phyloP scores from a whole-genome alignment of 2,113 vertebrate genomes.

The Hassar affinis region DNA sequence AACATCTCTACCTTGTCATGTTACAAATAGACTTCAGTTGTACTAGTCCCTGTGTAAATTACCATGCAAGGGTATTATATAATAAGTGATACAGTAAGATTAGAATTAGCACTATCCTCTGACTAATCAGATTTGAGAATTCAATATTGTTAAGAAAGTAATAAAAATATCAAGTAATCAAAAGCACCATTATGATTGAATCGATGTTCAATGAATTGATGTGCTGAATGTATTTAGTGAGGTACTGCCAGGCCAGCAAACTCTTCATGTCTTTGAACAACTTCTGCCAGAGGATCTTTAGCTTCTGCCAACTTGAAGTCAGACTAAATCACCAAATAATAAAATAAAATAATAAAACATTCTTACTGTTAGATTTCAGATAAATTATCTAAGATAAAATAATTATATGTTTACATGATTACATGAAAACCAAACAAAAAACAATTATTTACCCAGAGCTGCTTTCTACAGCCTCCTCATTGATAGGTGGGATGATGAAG shows the following conservation, averaged over 20 bases:
- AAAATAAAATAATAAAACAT: neutral
- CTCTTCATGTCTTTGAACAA: constrained; percentile 84
- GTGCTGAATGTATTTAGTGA: constrained; percentile 82
- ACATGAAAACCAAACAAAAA: neutral
- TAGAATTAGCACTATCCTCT: neutral
- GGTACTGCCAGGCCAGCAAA: constrained; percentile 85
- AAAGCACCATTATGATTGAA: neutral
- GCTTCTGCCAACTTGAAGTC: constrained; percentile 79
- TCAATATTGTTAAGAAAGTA: neutral
- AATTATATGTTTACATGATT: neutral
- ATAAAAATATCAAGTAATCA: neutral
- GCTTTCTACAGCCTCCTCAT: constrained; percentile 83
- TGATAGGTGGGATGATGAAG: constrained; percentile 85
- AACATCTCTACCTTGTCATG: too few species aligned
- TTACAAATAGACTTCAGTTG: too few species aligned
- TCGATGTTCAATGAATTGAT: constrained; percentile 86
- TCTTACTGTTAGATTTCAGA: neutral
- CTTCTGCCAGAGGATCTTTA: constrained; percentile 79
- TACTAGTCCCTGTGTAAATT: too few species aligned
- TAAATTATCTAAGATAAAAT: neutral
- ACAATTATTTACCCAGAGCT: constrained; percentile 72
- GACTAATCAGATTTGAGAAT: neutral
- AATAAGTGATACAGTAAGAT: too few species aligned
- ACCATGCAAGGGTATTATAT: too few species aligned
- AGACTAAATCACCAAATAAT: constrained; percentile 67